Conservation (phyloP, 2,888 invertebrate species). For the Mactromeris polynyma region DNA sequence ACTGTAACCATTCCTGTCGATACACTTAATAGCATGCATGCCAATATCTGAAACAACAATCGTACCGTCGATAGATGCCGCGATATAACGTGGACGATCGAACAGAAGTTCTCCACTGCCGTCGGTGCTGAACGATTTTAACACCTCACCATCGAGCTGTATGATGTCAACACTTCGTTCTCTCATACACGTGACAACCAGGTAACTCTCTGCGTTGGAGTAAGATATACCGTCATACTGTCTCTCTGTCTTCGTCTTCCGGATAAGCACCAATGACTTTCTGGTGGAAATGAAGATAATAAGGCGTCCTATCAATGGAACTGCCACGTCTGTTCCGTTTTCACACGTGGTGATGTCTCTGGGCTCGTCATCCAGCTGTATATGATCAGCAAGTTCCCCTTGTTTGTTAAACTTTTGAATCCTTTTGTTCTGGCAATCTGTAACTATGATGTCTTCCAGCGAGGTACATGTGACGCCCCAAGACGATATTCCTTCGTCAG, state of each 20-base stretch:
- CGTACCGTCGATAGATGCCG: slow-evolving; percentile 74
- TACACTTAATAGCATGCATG: slow-evolving; percentile 71
- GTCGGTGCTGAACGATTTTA: slow-evolving; percentile 72
- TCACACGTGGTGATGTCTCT: slow-evolving; percentile 79
- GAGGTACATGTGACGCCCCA: slow-evolving; percentile 82
- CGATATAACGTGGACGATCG: slow-evolving; percentile 76
- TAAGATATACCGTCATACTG: slow-evolving; percentile 81
- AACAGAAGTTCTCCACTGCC: slow-evolving; percentile 70
- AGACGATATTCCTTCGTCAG: slow-evolving; percentile 75
- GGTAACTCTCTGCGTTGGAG: slow-evolving; percentile 65
- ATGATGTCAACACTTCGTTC: slow-evolving; percentile 78
- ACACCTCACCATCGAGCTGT: slow-evolving; percentile 74
- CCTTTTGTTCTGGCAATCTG: slow-evolving; percentile 79
- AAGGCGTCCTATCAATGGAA: slow-evolving; percentile 77
- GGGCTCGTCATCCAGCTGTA: slow-evolving; percentile 81
- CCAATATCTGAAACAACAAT: slow-evolving; percentile 79
- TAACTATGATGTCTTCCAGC: slow-evolving; percentile 81
- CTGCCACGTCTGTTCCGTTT: slow-evolving; percentile 78
- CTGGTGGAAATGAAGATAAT: slow-evolving; percentile 77
- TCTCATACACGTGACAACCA: slow-evolving; percentile 76
- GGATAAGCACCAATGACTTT: slow-evolving; percentile 73
- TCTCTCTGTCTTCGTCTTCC: slow-evolving; percentile 76
- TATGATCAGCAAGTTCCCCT: slow-evolving; percentile 81
- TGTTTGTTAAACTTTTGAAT: slow-evolving; percentile 81
- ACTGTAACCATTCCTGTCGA: slow-evolving; percentile 71